A percentile compares a stretch with the other conserved stretches of the same genome.
Conservation (phyloP, 2,888 invertebrate species). For the Lasioglossum vierecki region DNA sequence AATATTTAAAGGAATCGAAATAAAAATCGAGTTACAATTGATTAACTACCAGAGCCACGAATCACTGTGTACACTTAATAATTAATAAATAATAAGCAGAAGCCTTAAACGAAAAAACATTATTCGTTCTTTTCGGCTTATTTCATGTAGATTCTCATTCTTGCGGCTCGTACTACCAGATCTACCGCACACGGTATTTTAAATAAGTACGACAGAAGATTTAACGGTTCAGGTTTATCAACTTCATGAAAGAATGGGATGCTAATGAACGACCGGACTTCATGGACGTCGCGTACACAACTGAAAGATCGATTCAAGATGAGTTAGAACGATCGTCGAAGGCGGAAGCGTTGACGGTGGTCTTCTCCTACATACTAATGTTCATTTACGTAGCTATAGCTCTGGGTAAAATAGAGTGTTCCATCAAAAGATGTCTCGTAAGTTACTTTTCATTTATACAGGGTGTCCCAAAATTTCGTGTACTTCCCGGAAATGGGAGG, state of each 20-base stretch:
- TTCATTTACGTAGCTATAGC: conserved; percentile 95
- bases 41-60: no score
- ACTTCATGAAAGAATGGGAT: conserved; percentile 87
- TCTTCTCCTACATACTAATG: conserved; percentile 96
- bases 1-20: no score
- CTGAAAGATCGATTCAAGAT: conserved; percentile 96
- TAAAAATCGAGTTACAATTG: no score
- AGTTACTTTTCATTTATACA: conserved; percentile 47
- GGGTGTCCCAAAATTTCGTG: no score
- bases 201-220: not conserved
- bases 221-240: conserved; percentile 84
- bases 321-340: conserved; percentile 94
- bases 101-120: not conserved
- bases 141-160: not conserved
- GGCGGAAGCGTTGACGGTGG: conserved; percentile 93
- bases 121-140: not conserved
- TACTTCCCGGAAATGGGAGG: no score
- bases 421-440: conserved; percentile 73
- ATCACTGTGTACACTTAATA: no score
- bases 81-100: not conserved
- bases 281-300: conserved; percentile 90
- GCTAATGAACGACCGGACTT: conserved; percentile 85
- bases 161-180: not conserved
- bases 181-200: not conserved
- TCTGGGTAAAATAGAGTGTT: conserved; percentile 86